These are phyloP conservation scores for Papilio elwesi DNA, from an alignment of 2,888 invertebrate species.

Conservation along the genomic window DNA sequence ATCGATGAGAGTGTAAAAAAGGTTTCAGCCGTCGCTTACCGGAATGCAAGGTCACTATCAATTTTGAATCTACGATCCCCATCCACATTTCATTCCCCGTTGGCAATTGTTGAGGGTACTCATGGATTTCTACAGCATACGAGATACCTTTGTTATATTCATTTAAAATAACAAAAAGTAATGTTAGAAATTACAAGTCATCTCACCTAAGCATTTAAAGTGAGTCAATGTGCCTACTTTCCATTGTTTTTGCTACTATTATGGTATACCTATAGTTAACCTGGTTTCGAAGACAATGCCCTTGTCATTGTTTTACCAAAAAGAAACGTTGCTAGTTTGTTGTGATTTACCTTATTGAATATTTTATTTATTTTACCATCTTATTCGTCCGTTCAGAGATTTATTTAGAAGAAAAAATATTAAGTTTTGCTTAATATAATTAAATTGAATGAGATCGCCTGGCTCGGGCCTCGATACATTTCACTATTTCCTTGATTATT, in stretches of 20 bases:
- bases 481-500: too few species aligned
- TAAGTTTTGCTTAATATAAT: not conserved
- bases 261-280: conserved; percentile 36
- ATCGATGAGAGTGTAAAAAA: too few species aligned
- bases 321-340: conserved; percentile 23
- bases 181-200: conserved; percentile 13
- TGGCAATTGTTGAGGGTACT: not conserved
- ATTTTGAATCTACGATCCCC: not conserved
- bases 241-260: conserved; percentile 33
- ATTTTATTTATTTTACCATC: not conserved
- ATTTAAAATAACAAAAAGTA: conserved; percentile 5
- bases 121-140: not conserved
- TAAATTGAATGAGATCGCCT: too few species aligned
- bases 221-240: conserved; percentile 25
- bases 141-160: conserved; percentile 1
- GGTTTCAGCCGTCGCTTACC: too few species aligned
- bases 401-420: not conserved
- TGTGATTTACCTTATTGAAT: conserved; percentile 7
- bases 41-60: too few species aligned
- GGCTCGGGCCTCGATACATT: too few species aligned
- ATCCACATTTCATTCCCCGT: not conserved
- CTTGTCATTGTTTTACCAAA: conserved; percentile 37
- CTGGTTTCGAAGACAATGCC: conserved; percentile 37
- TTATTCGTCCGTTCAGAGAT: not conserved
- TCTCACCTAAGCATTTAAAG: conserved; percentile 12